Conservation (phyloP, 2,888 invertebrate genomes). For the Theodoxus fluviatilis region DNA sequence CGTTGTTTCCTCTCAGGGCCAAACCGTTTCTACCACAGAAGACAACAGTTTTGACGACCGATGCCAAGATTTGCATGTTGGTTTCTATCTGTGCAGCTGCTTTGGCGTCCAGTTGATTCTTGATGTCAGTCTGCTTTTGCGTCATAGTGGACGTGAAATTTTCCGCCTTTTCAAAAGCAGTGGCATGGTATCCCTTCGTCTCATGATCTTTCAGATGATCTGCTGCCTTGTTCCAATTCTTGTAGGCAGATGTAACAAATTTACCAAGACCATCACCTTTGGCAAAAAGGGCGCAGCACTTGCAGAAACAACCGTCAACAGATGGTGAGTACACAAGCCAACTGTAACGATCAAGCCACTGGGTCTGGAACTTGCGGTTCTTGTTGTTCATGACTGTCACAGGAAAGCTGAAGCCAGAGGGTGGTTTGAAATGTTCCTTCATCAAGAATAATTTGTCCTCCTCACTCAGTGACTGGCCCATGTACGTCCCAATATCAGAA, state of each 20-base stretch:
- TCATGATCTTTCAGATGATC: not conserved
- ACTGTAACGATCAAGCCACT: no score
- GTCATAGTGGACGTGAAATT: not conserved
- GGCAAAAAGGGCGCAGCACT: no score
- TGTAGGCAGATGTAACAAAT: not conserved
- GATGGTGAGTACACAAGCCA: no score
- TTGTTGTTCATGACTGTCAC: no score
- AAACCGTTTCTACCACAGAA: constrained; percentile 35
- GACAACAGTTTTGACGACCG: constrained; percentile 32
- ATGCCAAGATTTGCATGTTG: constrained; percentile 31
- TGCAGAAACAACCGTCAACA: no score
- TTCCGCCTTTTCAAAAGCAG: not conserved
- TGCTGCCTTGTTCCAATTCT: not conserved
- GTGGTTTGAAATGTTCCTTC: no score
- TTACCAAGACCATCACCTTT: no score
- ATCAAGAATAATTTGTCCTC: no score
- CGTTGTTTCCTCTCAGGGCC: constrained; percentile 29
- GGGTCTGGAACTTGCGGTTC: no score
- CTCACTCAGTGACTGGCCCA: no score
- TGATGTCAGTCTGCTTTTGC: not conserved
- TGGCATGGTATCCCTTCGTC: not conserved
- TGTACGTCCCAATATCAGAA: no score
- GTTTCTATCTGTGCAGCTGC: constrained; percentile 5
- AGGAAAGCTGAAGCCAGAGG: no score
- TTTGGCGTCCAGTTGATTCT: not conserved